Base-by-base conservation (phyloP, 1,140 invertebrate genomes). In the Andrena cerasifolii region DNA sequence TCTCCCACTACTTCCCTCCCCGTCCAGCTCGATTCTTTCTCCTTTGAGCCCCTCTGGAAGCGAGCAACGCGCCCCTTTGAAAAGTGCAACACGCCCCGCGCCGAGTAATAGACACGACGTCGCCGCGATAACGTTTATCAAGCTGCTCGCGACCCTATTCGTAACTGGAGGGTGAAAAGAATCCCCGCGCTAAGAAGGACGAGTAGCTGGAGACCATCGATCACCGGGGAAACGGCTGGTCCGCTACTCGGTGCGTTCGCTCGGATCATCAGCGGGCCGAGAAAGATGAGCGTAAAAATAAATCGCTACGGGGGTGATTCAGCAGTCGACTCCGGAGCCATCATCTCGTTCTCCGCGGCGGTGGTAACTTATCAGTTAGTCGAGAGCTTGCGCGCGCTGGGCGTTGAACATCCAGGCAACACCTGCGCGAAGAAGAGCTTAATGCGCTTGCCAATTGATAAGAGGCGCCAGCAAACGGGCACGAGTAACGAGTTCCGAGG, bases 71-170 rank as follows among this genome's bases (percentile, higher is more conserved):
- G 40, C 47, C 26, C 24, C 24, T n/a, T n/a, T 47, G 26, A 47
- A 63, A 28, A 4, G 0, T 24, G n/a, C n/a, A n/a, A n/a, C n/a
- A 24, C 6, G 8, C 7, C 6, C 7, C 7, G 28, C 45, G n/a
- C n/a, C 21, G 21, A 28, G 24, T 26, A 14, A 10, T 28, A n/a
- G n/a, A 40, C 14, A 16, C 3, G 16, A 6, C 16, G 31, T 53
- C 31, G 53, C 26, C n/a, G 40, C n/a, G 56, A 72, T 62, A 62
- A 62, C 31, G 56, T n/a, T 62, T 72, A 62, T 72, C 63, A 12
- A 40, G 56, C 10, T 43, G 7, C 24, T 36, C 14, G 33, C 58
- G 73, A 75, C 26, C 62, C 73, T 47, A 24, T 40, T 70, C n/a
- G 12, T 18, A 21, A 47, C 14, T 12, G 24, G 5, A 40, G 51